These are phyloP conservation scores for Regulus satrapa DNA, from an alignment of 2,113 vertebrate genomes.

Conservation along the genomic window DNA sequence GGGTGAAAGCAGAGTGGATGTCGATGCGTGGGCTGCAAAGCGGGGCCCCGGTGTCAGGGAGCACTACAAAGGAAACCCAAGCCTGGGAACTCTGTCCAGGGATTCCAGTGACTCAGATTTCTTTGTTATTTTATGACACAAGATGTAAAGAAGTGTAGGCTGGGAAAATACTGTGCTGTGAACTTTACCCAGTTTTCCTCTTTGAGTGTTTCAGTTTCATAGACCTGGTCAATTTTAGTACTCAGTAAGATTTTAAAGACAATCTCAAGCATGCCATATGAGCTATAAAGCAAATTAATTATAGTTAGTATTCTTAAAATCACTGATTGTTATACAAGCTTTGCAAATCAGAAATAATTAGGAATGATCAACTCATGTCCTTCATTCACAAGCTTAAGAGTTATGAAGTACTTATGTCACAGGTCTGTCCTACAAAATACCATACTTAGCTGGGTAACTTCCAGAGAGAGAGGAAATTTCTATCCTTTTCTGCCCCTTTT, in stretches of 20 bases:
- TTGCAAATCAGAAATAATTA: constrained; percentile 2
- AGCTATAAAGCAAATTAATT: neutral
- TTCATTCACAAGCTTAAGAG: neutral
- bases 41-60: constrained; percentile 3
- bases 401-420: neutral
- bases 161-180: constrained; percentile 61
- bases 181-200: constrained; percentile 57
- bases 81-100: constrained; percentile 69
- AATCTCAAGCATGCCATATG: neutral
- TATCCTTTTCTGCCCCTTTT: neutral
- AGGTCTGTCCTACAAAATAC: neutral
- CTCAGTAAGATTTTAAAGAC: neutral
- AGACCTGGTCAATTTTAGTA: neutral
- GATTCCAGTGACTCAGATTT: constrained; percentile 55
- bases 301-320: neutral
- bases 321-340: neutral
- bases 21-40: constrained; percentile 33
- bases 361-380: neutral
- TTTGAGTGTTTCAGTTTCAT: neutral
- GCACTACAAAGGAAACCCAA: constrained; percentile 61
- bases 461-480: neutral
- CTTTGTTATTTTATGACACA: constrained; percentile 66
- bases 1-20: constrained; percentile 20
- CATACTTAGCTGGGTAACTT: neutral
- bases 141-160: constrained; percentile 67